Evolutionary conservation across 2,113 vertebrate genomes (phyloP).

Genomic region (Chaenocephalus aceratus): DNA sequence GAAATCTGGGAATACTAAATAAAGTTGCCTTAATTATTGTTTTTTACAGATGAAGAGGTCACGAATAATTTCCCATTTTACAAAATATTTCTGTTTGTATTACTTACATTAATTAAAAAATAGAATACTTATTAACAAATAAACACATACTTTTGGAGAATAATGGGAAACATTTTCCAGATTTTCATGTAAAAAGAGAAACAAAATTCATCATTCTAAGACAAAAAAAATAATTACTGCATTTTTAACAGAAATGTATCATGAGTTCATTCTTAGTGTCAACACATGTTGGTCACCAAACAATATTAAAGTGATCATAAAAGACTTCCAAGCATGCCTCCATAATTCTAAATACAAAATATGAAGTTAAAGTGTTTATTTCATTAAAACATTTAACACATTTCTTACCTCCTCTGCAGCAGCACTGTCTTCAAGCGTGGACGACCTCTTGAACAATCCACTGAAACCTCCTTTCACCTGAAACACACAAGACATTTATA

Average conservation of each 20-base stretch:
- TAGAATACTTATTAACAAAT: no score
- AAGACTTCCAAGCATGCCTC: not conserved
- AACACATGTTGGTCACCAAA: not conserved
- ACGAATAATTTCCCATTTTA: no score
- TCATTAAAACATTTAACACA: not conserved
- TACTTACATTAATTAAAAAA: no score
- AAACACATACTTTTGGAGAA: not conserved
- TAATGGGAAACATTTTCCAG: not conserved
- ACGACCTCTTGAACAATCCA: constrained; percentile 49
- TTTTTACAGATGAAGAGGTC: no score
- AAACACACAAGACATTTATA: constrained; percentile 1
- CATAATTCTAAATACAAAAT: not conserved
- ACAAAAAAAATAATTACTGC: no score
- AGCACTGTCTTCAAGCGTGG: constrained; percentile 5
- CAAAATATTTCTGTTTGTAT: no score
- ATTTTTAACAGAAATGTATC: not conserved
- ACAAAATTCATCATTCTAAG: no score
- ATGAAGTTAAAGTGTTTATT: fast-evolving
- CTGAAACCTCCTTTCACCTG: constrained; percentile 59
- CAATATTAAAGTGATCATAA: not conserved
- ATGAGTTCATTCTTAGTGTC: constrained; percentile 53
- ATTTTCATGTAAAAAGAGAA: not conserved
- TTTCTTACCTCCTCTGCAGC: constrained; percentile 46
- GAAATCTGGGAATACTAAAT: not conserved
- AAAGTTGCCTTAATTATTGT: not conserved